Evolutionary conservation across 1,140 invertebrate species (phyloP).

Genomic region (Nilaparvata lugens): DNA sequence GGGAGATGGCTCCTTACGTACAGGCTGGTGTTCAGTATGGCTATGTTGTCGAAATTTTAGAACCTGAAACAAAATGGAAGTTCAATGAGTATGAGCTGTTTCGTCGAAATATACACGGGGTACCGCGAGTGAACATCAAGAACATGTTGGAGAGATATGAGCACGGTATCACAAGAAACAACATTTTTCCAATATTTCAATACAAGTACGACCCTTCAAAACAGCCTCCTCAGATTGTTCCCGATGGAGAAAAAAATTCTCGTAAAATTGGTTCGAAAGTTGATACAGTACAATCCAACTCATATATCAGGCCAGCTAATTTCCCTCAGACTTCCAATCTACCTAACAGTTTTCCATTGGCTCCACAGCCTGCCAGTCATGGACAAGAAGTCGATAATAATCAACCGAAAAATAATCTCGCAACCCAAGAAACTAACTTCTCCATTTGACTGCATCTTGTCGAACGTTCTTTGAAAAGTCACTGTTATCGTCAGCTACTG

Average conservation of each 20-base stretch:
- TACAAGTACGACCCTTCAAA: constrained; percentile 28
- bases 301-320: too few species aligned
- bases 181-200: constrained; percentile 29
- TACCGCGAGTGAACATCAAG: constrained; percentile 51
- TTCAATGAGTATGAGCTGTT: constrained; percentile 47
- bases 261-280: constrained; percentile 5
- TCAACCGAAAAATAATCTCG: too few species aligned
- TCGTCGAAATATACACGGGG: constrained; percentile 51
- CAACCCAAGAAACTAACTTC: too few species aligned
- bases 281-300: neutral
- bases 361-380: too few species aligned
- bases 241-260: neutral
- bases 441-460: too few species aligned
- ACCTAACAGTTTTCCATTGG: too few species aligned
- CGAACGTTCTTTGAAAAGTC: too few species aligned
- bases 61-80: constrained; percentile 66
- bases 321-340: too few species aligned
- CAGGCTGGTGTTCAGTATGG: constrained; percentile 46
- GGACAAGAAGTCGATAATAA: too few species aligned
- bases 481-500: too few species aligned
- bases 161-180: constrained; percentile 32
- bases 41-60: constrained; percentile 64
- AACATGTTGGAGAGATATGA: constrained; percentile 59
- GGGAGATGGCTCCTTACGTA: constrained; percentile 72
- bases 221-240: constrained; percentile 6